Evolutionary conservation across 53 echinoderm and acorn worm species (phyloP), one percentile per base, ranked within the genome.

Genomic region (Hippasteria phrygiana): DNA sequence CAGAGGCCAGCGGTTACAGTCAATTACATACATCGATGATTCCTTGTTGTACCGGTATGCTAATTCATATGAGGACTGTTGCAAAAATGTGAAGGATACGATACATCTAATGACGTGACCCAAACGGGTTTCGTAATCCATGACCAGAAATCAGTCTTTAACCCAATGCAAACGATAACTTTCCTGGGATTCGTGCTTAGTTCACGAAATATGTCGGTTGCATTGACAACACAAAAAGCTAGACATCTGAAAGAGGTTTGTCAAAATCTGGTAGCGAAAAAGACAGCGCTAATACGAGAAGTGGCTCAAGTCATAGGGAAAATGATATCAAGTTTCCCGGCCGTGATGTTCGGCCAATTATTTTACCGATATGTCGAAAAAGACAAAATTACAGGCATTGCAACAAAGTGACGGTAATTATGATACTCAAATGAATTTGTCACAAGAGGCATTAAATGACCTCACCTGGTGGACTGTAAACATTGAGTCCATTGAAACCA

Each of bases 311-410:
- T 91, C 6, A 83, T 94, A 28, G 94, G 91, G 0, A 83, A 85
- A 38, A 14, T 87, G 55, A 86, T 94, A 20, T 85, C 94, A 34
- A 38, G 62, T n/a, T 91, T 94, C 36, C 91, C 94, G 7, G 87
- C 75, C 43, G 89, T 74, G 2, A 54, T 62, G 54, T 92, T 77
- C 89, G 91, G 94, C 26, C 55, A 69, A 43, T 39, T 91, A 33
- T 72, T 46, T 46, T 92, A 92, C 35, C 72, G 92, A 22, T 39
- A 74, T 20, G 13, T 89, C 11, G 84, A 92, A 42, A 62, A 59
- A 18, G 77, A 74, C 13, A 89, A 89, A 35, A 70, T 70, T 70
- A 37, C n/a, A 70, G 36, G 70, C 70, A 70, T 37, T 70, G 34
- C 34, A 38, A 20, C 12, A 18, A 4, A 37, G 12, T 2, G 36